phyloP scores from a whole-genome alignment of 1,140 invertebrate genomes.

The Homarus americanus region DNA sequence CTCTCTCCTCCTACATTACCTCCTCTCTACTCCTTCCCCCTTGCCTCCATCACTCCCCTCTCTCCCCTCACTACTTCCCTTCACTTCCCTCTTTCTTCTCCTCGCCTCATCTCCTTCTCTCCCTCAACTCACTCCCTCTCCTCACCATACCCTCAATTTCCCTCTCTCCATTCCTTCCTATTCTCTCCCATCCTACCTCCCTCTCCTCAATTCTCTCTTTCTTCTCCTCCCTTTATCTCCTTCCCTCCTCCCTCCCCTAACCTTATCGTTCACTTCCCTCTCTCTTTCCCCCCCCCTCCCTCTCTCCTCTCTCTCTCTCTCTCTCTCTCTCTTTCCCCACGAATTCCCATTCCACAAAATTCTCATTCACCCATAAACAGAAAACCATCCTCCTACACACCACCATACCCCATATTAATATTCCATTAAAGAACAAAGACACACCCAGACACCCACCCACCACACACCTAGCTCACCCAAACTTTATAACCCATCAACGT shows the following conservation, averaged over 20 bases:
- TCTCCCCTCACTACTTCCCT: too few relatives aligned
- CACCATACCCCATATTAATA: too few relatives aligned
- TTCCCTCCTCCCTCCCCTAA: background rate
- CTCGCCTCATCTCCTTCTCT: background rate
- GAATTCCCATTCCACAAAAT: background rate
- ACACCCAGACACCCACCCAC: too few relatives aligned
- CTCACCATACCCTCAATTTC: background rate
- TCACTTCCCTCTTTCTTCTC: background rate
- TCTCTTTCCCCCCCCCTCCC: background rate
- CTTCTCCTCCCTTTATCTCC: constrained; percentile 19
- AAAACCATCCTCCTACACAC: too few relatives aligned
- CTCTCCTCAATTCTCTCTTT: background rate
- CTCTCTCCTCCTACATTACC: too few relatives aligned
- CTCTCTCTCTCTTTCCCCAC: constrained; percentile 6
- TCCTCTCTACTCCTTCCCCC: background rate
- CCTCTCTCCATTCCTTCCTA: background rate
- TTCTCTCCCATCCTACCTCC: background rate
- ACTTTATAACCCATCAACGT: background rate
- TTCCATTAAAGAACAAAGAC: background rate
- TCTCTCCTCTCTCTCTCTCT: background rate
- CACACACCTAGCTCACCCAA: background rate
- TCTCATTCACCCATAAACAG: too few relatives aligned
- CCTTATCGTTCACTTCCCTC: background rate
- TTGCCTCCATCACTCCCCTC: background rate
- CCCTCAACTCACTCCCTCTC: background rate